Evolutionary conservation across 2,888 invertebrate genomes (phyloP), one percentile per base, ranked within the genome.

Genomic region (Ophonus ardosiacus): DNA sequence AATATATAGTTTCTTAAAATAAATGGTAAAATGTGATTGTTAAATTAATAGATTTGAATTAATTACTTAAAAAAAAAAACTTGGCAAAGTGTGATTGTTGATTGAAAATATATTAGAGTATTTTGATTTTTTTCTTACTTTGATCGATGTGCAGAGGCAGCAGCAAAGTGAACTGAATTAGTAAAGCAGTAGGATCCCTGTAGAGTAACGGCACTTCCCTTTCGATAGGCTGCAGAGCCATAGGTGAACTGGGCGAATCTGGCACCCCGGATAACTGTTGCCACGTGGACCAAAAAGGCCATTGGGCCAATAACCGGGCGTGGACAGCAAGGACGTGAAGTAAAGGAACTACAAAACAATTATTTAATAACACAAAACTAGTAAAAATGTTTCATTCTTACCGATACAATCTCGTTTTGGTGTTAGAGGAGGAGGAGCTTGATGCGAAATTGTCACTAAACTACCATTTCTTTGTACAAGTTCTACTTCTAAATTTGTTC

Each of bases 401-500:
- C 95, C 95, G 89, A 96, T 95, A 89, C 96, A 96, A 88, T 96
- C 96, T 85, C 96, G 93, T 89, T 96, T 95, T 61, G 96, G 95
- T 89, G 95, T 94, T 88, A 95, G 94, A 2, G 95, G 92, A 88
- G 94, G 92, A 2, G 92, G 90, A 0, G 92, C 91, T 65, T 91
- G 90, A 76, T 87, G 89, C 2, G 90, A 86, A 56, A 88, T 86
- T 1, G 90, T 90, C 8, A 92, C 91, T 10, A 97, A 92, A n/a
- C 94, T 93, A 8, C 97, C 97, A n/a, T 97, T 97, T 65, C 97
- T 94, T 91, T 97, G 97, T 86, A 97, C 95, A 68, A 98, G 93
- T 92, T 98, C 98, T 85, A 98, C 94, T 92, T 98, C 98, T 85
- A 98, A 93, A 93, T 98, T 98, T 78, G 97, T 98, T 88, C 98